These are phyloP conservation scores for Perdita meconis DNA, from an alignment of 2,888 invertebrate genomes.

Conservation along the genomic window DNA sequence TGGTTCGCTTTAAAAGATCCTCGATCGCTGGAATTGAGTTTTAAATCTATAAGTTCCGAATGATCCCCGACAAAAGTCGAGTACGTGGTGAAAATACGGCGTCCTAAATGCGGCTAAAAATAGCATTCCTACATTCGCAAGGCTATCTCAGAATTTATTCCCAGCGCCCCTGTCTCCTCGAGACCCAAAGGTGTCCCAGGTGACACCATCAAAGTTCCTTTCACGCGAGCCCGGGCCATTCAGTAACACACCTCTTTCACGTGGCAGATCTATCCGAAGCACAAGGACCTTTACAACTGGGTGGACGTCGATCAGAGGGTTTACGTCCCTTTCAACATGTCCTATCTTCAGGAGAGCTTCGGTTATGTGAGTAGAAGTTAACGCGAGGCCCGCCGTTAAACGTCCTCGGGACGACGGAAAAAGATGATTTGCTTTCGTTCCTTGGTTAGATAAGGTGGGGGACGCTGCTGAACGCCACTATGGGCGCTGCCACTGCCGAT, in stretches of 20 bases:
- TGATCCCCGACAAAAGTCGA: too few species aligned
- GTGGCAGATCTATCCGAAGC: conserved; percentile 82
- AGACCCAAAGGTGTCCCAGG: background rate
- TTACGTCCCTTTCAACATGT: conserved; percentile 83
- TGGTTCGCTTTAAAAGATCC: too few species aligned
- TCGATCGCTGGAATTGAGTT: too few species aligned
- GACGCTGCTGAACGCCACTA: conserved; percentile 79
- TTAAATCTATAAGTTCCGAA: too few species aligned
- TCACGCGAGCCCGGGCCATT: background rate
- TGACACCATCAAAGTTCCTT: conserved; percentile 1
- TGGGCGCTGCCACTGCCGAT: conserved; percentile 75
- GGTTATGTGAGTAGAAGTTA: conserved; percentile 82
- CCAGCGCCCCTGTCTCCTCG: background rate
- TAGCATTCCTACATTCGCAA: background rate
- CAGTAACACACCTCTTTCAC: conserved; percentile 13
- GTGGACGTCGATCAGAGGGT: conserved; percentile 83
- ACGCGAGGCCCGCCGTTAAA: conserved; percentile 1
- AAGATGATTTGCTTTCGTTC: conserved; percentile 56
- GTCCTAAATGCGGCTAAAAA: background rate
- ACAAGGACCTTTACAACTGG: conserved; percentile 83
- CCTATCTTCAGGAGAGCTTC: conserved; percentile 83
- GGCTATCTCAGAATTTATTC: background rate
- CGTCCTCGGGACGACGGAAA: background rate
- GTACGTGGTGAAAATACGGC: too few species aligned
- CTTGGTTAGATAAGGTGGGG: conserved; percentile 81